Evolutionary conservation across 2,797 vertebrate genomes (phyloP), one percentile per base, ranked within the genome.

Genomic region (Microctenopoma stevenorrisi): DNA sequence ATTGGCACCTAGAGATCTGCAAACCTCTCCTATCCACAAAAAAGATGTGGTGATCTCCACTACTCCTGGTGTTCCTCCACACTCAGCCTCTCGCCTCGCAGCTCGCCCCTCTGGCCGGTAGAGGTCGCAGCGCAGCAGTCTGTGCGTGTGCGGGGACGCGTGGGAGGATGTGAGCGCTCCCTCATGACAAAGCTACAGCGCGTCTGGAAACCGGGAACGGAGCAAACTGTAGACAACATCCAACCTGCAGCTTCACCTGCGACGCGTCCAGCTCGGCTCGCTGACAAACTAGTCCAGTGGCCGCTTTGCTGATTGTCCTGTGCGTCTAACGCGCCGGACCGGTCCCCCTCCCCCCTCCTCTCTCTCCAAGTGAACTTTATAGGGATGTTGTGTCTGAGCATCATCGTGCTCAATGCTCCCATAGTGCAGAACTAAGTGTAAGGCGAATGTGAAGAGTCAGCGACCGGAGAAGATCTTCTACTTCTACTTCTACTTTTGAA

Each of bases 71-170:
- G 26, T 57, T 37, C 42, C 43, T 30, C 52, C 58, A 25, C 44
- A 52, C 59, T 15, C 57, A 66, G 58, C 40, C 38, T 48, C 46
- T 46, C n/a, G 35, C 28, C 61, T 55, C n/a, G 11, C 43, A 50
- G 13, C 50, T 75, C 83, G 88, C 81, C 46, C 47, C 71, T 79
- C 58, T 86, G 81, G 38, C 85, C 94, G 75, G 82, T 90, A 94
- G 94, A 93, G 93, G 94, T 92, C 94, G 94, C 92, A 88, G 92
- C 65, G 61, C 60, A 84, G 89, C 90, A 83, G 88, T 64, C 76
- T 50, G 75, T 59, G 84, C 18, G 76, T 33, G 86, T 70, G 61
- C 38, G 25, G 69, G 75, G 54, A 66, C 81, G 64, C 82, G 73
- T 88, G 88, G 90, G 86, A 81, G 83, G 83, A 81, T 82, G 44